Evolutionary conservation across 2,113 vertebrate genomes (phyloP), one percentile per base, ranked within the genome.

Genomic region (Ramphastos sulfuratus): DNA sequence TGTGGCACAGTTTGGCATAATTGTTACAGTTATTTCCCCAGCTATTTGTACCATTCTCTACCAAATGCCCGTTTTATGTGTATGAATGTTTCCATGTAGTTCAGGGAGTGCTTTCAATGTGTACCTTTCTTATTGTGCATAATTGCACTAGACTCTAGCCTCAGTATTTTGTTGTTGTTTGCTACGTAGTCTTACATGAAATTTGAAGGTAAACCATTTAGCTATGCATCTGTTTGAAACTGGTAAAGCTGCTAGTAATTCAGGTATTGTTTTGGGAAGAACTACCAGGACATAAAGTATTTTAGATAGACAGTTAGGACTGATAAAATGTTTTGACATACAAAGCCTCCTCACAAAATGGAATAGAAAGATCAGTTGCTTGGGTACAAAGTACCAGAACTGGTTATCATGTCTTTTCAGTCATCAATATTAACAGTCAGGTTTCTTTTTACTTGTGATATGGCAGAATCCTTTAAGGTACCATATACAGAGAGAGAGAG

Each of bases 391-490:
- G 72, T 94, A 61, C 55, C 37, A 67, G 20, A 78, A 94, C 52
- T 79, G 39, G 50, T 79, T 90, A 31, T 89, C 94, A 44, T 79
- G 64, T 76, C 70, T 92, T 80, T 95, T 81, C 81, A 67, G 72
- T 75, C 30, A 9, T 93, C 63, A 19, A 0, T 87, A 87, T 80
- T 91, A 77, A 90, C 69, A 82, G 67, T 64, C 24, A 42, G 71
- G 39, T 80, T 94, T 96, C 89, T 93, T 97, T 90, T 91, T 84
- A 48, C 58, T 55, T 69, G 55, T 73, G 48, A 54, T 93, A 33
- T 31, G 65, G 31, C 67, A 84, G 78, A 71, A 67, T 70, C 25
- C 63, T 96, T 92, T 92, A 35, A 84, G 70, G 61, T 30, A 58
- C 33, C 15, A 25, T 39, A 52, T 24, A 50, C 15, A 60, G 10